phyloP scores from a whole-genome alignment of 2,888 invertebrate species.

The Eilema griseolum region DNA sequence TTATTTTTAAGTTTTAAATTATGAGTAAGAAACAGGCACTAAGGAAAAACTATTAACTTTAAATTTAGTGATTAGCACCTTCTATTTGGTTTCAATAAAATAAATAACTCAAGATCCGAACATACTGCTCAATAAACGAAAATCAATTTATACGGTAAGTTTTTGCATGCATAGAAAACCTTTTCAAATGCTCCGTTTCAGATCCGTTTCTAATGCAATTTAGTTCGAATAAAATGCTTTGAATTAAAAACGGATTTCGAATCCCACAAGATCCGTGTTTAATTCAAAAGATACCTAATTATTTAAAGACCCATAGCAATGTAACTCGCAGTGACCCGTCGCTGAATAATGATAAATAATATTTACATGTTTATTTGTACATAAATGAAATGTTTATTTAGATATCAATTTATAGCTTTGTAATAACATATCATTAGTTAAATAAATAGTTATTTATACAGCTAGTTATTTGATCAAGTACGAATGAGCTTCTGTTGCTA shows the following conservation, averaged over 20 bases:
- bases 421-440: constrained; percentile 43
- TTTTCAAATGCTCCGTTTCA: neutral
- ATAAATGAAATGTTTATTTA: constrained; percentile 27
- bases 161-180: neutral
- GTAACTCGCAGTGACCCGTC: neutral
- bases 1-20: neutral
- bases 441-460: constrained; percentile 23
- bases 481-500: neutral
- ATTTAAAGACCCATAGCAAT: neutral
- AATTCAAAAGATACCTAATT: neutral
- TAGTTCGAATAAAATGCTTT: neutral
- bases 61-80: neutral
- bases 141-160: neutral
- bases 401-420: constrained; percentile 29
- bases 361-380: constrained; percentile 41
- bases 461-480: neutral
- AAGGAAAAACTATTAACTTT: neutral
- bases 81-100: neutral
- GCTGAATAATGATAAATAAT: constrained; percentile 18
- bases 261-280: constrained; percentile 1
- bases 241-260: neutral
- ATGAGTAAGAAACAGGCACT: constrained; percentile 2
- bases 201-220: neutral
- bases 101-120: neutral
- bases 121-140: neutral